Evolutionary conservation across 2,888 invertebrate species (phyloP), one percentile per base, ranked within the genome.

Genomic region (Chymomyza caudatula): DNA sequence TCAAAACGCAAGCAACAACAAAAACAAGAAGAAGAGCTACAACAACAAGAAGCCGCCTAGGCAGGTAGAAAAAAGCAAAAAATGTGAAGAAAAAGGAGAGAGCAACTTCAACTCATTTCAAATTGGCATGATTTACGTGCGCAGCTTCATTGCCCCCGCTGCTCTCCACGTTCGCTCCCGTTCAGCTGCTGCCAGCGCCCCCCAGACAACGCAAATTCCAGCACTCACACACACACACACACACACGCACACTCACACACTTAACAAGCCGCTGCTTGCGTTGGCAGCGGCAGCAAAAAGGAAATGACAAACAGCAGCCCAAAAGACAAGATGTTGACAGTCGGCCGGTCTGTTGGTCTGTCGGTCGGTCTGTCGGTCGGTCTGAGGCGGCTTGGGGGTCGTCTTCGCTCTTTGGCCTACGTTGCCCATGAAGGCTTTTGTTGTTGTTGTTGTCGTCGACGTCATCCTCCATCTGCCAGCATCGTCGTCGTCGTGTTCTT

Each of bases 81-180:
- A 11, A 37, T 37, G 29, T 37, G 29, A 11, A 37, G 8, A 37
- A 37, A 37, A 8, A 0, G 1, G 11, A 2, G 11, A 11, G 11
- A 37, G 11, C 17, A 63, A 19, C 25, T 47, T 74, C 63, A 57
- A 73, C 77, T 82, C 79, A 83, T 83, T 82, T 81, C 11, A 80
- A 82, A 82, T 82, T 83, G 81, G 83, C 83, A 81, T 83, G 81
- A 82, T 82, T 83, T 81, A 83, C 81, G 81, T 73, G 73, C 69
- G 59, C 47, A 59, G 53, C 37, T 69, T 54, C 59, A 53, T 49
- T 60, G 57, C 52, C 17, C 58, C 68, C 52, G n/a, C 58, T 67
- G 51, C 59, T 53, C 57, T 47, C 61, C 58, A 55, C 22, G 15
- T 3, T 43, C 63, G 15, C 17, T 17, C 37, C 22, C 22, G 8